phyloP scores from a whole-genome alignment of 2,888 invertebrate genomes.

The Sarcophaga caerulescens region DNA sequence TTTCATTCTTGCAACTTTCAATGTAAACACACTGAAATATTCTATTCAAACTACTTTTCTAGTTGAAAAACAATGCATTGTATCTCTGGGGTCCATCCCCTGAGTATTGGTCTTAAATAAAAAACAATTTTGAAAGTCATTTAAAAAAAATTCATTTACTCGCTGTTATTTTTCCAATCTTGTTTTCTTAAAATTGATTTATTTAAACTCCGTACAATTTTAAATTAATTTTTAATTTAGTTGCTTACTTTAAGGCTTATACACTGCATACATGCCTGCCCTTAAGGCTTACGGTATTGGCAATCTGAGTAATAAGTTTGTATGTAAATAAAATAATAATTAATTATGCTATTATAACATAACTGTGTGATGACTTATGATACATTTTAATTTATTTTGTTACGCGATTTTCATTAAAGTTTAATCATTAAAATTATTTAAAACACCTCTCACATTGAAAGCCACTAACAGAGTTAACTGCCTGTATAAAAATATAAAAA shows the following conservation, averaged over 20 bases:
- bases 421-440: constrained; percentile 63
- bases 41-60: no score
- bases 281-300: not conserved
- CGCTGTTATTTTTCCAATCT: no score
- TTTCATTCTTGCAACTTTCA: no score
- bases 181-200: no score
- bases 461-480: not conserved
- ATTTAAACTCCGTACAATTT: no score
- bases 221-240: not conserved
- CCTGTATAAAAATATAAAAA: constrained; percentile 1
- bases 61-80: not conserved
- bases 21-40: no score
- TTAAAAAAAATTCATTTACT: no score
- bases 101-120: no score
- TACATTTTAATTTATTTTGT: constrained; percentile 61
- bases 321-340: constrained; percentile 19
- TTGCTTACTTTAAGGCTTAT: constrained; percentile 5
- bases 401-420: constrained; percentile 1
- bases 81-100: no score
- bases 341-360: constrained; percentile 55
- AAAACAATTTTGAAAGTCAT: no score
- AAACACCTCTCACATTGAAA: constrained; percentile 52
- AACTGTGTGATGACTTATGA: constrained; percentile 60
- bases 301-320: no score
- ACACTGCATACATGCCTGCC: no score